Conservation (phyloP, 1,140 invertebrate genomes). For the Diabrotica virgifera region DNA sequence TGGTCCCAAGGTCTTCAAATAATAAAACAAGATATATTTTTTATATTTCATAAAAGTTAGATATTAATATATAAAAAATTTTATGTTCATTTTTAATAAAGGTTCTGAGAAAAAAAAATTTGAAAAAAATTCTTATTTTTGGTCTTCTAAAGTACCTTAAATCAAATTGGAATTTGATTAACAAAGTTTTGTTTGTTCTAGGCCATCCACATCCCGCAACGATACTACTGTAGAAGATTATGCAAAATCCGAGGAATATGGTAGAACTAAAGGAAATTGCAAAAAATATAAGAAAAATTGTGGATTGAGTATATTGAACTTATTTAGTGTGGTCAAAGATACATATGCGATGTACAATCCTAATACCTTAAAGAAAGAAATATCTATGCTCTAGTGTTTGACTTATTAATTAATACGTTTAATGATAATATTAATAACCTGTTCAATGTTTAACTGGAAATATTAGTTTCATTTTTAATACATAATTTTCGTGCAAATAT, state of each 20-base stretch:
- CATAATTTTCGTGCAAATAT: not conserved
- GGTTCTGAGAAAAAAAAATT: no score
- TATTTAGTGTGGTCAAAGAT: slow-evolving; percentile 36
- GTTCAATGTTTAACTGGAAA: not conserved
- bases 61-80: no score
- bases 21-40: no score
- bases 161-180: no score
- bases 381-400: not conserved
- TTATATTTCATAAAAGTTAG: no score
- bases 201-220: slow-evolving; percentile 49
- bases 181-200: slow-evolving; percentile 36
- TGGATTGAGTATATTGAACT: slow-evolving; percentile 47
- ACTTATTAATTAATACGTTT: not conserved
- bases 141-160: no score
- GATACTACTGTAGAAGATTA: slow-evolving; percentile 46
- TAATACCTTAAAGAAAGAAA: not conserved
- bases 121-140: no score
- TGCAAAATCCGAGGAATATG: slow-evolving; percentile 45
- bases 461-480: not conserved
- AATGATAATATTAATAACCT: not conserved
- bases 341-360: slow-evolving; percentile 9
- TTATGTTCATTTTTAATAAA: no score
- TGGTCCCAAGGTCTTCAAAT: no score
- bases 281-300: slow-evolving; percentile 44
- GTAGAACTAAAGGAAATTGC: slow-evolving; percentile 42